Base-by-base conservation (phyloP, 1,140 invertebrate genomes). In the Lordiphosa collinella region DNA sequence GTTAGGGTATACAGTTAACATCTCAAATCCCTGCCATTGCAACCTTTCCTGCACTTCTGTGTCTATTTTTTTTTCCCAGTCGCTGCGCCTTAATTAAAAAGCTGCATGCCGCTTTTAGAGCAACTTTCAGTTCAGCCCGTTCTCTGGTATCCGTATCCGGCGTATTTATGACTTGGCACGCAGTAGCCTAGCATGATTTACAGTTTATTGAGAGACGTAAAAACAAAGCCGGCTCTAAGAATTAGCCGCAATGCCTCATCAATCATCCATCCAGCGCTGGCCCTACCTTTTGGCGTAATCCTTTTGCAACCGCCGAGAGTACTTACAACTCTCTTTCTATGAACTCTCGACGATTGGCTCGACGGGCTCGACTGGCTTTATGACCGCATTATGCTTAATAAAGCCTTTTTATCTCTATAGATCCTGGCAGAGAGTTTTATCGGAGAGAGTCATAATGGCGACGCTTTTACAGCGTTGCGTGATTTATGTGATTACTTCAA, bases 401-500 rank as follows among this genome's bases (percentile, higher is more conserved):
- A 84, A 82, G 78, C 67, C 57, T 62, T 63, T 73, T 74, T 80
- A 84, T 82, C 78, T 82, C 78, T 84, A 64, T 82, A 79, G 59
- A 76, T 72, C 41, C 70, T 51, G 41, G 47, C 46, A 53, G 56
- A 50, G 52, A 55, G 58, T 65, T 82, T 82, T 82, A 84, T 84
- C 78, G 78, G 66, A 67, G 66, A 63, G 71, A 82, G 54, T 82
- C 72, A 82, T 82, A 82, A 82, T 82, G 76, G 57, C 69, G 69
- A 62, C 59, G 69, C 75, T 78, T 76, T 66, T 72, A 71, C 59
- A 79, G 63, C 56, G 56, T 59, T 68, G 56, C 67, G 67, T 82
- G 78, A 82, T 82, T 82, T 82, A 82, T 84, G 78, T 84, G 78
- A 82, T 82, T 82, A 82, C 78, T 82, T 84, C 78, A 73, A 84